Conservation (phyloP, 2,888 invertebrate genomes). For the Ectemnius lituratus region DNA sequence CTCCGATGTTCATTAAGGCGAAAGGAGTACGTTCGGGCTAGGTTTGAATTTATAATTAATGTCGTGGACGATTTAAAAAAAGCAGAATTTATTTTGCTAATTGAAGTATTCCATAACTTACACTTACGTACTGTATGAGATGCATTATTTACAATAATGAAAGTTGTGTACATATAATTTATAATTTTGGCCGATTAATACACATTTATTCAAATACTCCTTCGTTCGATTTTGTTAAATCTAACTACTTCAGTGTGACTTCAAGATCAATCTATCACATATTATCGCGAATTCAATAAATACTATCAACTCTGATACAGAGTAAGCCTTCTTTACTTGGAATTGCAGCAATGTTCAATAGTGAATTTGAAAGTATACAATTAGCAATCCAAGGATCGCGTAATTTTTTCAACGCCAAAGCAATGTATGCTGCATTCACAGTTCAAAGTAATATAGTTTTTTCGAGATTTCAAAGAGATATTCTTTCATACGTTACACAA, state of each 20-base stretch:
- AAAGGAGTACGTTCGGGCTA: background rate
- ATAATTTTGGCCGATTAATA: conserved; percentile 58
- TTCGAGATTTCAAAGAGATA: too few relatives aligned
- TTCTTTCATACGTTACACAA: too few relatives aligned
- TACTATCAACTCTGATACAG: conserved; percentile 73
- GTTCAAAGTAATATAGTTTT: too few relatives aligned
- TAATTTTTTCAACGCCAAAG: too few relatives aligned
- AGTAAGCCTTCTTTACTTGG: conserved; percentile 61
- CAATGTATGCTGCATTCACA: too few relatives aligned
- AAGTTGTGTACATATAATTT: conserved; percentile 58
- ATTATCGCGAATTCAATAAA: conserved; percentile 62
- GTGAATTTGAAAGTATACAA: conserved; percentile 14
- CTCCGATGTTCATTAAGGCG: too few relatives aligned
- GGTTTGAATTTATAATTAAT: conserved; percentile 19
- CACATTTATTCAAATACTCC: conserved; percentile 38
- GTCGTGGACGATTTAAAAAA: conserved; percentile 26
- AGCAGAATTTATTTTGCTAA: conserved; percentile 50
- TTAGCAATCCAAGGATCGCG: conserved; percentile 14
- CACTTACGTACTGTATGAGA: conserved; percentile 53
- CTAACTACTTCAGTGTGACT: conserved; percentile 29
- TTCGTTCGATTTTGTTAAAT: conserved; percentile 31
- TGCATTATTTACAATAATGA: conserved; percentile 69
- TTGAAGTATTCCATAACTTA: conserved; percentile 58
- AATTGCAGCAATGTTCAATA: conserved; percentile 35
- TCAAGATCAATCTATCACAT: conserved; percentile 42